Percentiles rank a stretch among this genome's conserved stretches.
phyloP scores from a whole-genome alignment of 2,888 invertebrate genomes.

The Brachycybe producta region DNA sequence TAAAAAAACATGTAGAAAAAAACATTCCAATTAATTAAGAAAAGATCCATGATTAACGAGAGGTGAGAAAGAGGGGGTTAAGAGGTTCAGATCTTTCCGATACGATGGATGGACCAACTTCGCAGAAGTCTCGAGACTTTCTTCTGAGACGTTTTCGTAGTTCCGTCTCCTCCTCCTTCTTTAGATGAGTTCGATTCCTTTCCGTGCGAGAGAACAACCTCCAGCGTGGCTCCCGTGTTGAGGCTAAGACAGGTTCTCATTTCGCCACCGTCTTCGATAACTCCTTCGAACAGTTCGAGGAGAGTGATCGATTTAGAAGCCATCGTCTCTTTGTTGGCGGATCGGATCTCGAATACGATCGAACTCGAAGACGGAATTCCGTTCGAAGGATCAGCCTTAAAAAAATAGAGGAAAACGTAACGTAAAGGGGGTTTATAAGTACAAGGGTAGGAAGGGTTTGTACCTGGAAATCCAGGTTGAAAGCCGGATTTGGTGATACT shows the following conservation, averaged over 20 bases:
- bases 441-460: neutral
- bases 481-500: constrained; percentile 36
- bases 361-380: constrained; percentile 37
- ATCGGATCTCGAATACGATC: constrained; percentile 38
- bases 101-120: constrained; percentile 37
- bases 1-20: too few relatives aligned
- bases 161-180: neutral
- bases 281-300: constrained; percentile 33
- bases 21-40: too few relatives aligned
- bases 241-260: constrained; percentile 32
- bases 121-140: constrained; percentile 30
- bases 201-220: constrained; percentile 35
- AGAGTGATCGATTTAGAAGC: constrained; percentile 37
- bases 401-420: neutral
- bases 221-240: constrained; percentile 35
- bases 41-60: too few relatives aligned
- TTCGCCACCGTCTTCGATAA: constrained; percentile 1
- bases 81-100: constrained; percentile 34
- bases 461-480: constrained; percentile 37
- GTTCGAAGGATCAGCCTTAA: constrained; percentile 21
- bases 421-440: neutral
- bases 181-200: constrained; percentile 29
- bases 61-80: too few relatives aligned
- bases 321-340: constrained; percentile 38
- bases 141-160: constrained; percentile 28